Conservation (phyloP, 2,797 vertebrate genomes). For the Hylomyscus alleni region DNA sequence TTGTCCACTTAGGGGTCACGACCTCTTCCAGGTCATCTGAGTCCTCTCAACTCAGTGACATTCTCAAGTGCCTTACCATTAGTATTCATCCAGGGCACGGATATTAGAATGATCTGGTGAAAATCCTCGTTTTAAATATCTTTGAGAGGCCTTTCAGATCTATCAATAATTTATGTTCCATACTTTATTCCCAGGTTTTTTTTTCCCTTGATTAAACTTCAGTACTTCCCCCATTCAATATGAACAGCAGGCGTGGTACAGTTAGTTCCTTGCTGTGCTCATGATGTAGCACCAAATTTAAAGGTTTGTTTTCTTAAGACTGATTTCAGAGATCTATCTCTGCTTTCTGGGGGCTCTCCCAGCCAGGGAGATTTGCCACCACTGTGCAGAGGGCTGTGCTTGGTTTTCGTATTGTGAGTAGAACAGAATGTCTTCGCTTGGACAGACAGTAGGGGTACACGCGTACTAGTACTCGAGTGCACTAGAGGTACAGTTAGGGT, state of each 20-base stretch:
- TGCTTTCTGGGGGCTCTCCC: background rate
- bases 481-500: too few species aligned
- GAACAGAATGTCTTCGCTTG: background rate
- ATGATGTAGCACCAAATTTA: background rate
- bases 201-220: constrained; percentile 2
- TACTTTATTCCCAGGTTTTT: background rate
- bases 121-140: background rate
- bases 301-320: background rate
- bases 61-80: background rate
- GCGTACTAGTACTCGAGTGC: background rate
- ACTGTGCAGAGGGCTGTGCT: background rate
- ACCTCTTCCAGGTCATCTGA: background rate
- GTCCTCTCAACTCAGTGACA: background rate
- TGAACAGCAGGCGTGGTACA: background rate
- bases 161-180: background rate
- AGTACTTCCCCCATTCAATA: background rate
- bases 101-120: background rate
- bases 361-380: background rate
- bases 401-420: background rate
- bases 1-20: background rate
- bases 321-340: background rate
- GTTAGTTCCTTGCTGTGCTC: background rate
- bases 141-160: background rate
- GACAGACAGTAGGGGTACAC: background rate
- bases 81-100: background rate